phyloP scores from a whole-genome alignment of 2,888 invertebrate genomes.

The Schizotus pectinicornis region DNA sequence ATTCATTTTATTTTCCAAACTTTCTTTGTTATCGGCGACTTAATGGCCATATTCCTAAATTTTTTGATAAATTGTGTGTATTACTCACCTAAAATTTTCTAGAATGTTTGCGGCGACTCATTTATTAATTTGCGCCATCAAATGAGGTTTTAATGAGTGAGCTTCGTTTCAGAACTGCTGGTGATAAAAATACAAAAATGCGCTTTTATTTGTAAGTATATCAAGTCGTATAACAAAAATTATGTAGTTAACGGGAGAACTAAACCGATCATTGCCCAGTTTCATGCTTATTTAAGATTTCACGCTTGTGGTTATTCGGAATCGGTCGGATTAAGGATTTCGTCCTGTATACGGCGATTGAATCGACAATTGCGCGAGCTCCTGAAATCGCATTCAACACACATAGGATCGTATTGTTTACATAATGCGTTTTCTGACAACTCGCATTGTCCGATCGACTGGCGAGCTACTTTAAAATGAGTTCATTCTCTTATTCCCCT shows the following conservation, averaged over 20 bases:
- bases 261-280: conserved; percentile 26
- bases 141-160: too few relatives aligned
- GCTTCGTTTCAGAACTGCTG: too few relatives aligned
- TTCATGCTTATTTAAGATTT: conserved; percentile 29
- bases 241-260: conserved; percentile 11
- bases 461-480: conserved; percentile 24
- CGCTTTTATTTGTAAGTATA: too few relatives aligned
- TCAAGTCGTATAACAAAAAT: neutral
- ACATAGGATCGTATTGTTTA: conserved; percentile 50
- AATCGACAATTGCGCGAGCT: conserved; percentile 50
- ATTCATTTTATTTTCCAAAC: too few relatives aligned
- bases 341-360: conserved; percentile 39
- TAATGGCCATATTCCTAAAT: too few relatives aligned
- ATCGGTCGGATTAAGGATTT: conserved; percentile 38
- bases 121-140: too few relatives aligned
- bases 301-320: conserved; percentile 20
- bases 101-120: too few relatives aligned
- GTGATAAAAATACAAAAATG: too few relatives aligned
- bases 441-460: conserved; percentile 34
- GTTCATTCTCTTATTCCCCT: conserved; percentile 32
- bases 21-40: too few relatives aligned
- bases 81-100: too few relatives aligned
- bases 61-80: too few relatives aligned
- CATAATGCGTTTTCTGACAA: conserved; percentile 49
- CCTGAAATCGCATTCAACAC: conserved; percentile 50